Base-by-base conservation (phyloP, 2,797 vertebrate genomes). In the Meda fulgida region DNA sequence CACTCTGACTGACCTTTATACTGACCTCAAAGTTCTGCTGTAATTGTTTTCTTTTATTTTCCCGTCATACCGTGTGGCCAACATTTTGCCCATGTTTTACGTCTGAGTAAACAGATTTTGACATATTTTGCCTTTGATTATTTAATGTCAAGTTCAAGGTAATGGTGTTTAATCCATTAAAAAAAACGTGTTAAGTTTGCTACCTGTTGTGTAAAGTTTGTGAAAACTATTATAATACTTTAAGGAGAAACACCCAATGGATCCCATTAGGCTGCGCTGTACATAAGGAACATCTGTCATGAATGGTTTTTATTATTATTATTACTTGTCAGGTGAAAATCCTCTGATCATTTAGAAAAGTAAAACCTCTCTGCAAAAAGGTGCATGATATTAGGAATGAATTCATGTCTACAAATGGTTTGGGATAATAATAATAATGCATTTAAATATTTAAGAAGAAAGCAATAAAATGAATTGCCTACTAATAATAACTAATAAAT, bases 81-180 rank as follows among this genome's bases (percentile, higher is more conserved):
- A 86, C 51, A 26, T 38, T 80, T 70, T 40, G 26, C 71, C 46
- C 67, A 43, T 51, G 23, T 73, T 81, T 85, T 84, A 79, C 80
- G 43, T 51, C 48, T 48, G 38, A 77, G 46, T 77, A 73, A 46
- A 89, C 60, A 73, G 76, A 26, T 60, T 78, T 55, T 55, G 78
- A 43, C 53, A 69, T 78, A 51, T 81, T n/a, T 81, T 80, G 60
- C 70, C n/a, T 81, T 86, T 81, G 84, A 83, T 84, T 77, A 80
- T 48, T 82, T 65, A 85, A 75, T 63, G 13, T 5, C 5, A 78
- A n/a, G 5, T 40, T 65, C 16, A 48, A 67, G 53, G 63, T 77
- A 87, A 84, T 66, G 43, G 65, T 31, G n/a, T 48, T 55, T 1
- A 29, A 79, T 60, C 40, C n/a, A 83, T 75, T 69, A 55, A 80